These are phyloP conservation scores for Montipora cactus DNA, from an alignment of 64 coral and sea anemone genomes.

Conservation along the genomic window DNA sequence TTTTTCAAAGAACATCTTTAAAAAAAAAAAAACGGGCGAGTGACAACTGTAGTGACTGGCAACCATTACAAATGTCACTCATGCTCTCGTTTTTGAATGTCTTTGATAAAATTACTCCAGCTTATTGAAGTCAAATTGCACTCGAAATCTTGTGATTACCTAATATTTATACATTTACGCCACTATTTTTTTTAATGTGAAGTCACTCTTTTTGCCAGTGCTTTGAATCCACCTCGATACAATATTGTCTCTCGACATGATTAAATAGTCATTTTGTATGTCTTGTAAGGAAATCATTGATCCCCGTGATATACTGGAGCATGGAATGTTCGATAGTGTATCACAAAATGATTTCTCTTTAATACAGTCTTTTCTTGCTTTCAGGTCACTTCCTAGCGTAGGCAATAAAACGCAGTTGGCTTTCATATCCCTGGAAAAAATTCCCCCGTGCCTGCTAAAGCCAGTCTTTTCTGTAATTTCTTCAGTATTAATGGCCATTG, in stretches of 20 bases:
- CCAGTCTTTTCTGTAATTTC: not conserved
- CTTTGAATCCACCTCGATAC: not conserved
- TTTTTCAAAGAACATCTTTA: too few relatives aligned
- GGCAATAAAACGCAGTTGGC: not conserved
- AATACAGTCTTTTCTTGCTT: not conserved
- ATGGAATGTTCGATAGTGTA: not conserved
- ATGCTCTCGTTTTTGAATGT: too few relatives aligned
- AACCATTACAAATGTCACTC: too few relatives aligned
- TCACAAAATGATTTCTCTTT: conserved; percentile 14
- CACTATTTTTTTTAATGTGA: too few relatives aligned
- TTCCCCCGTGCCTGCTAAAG: not conserved
- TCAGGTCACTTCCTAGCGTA: not conserved
- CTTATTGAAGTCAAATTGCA: too few relatives aligned
- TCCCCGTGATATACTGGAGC: not conserved
- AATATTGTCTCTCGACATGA: not conserved
- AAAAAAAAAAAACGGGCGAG: too few relatives aligned
- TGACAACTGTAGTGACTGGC: too few relatives aligned
- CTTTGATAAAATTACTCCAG: too few relatives aligned
- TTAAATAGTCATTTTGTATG: not conserved
- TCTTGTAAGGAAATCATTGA: not conserved
- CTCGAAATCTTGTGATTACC: too few relatives aligned
- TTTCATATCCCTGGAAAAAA: not conserved
- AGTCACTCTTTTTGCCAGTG: not conserved
- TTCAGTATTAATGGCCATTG: not conserved
- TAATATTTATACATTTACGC: too few relatives aligned